Conservation (phyloP, 2,797 vertebrate genomes). For the Tragopan temminckii region DNA sequence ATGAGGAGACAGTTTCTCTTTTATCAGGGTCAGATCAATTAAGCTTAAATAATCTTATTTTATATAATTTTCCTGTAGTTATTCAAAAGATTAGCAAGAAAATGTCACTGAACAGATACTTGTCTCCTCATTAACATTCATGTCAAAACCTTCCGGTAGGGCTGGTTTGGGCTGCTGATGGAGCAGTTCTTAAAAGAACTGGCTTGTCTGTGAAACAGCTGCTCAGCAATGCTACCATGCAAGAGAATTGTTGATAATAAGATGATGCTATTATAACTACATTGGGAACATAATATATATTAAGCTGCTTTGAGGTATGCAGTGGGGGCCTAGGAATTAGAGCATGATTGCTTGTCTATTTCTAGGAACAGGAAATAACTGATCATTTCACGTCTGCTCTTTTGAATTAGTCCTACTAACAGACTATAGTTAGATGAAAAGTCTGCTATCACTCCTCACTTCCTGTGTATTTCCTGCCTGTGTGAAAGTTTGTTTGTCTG, state of each 20-base stretch:
- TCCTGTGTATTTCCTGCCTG: background rate
- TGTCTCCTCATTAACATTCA: slow-evolving; percentile 79
- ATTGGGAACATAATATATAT: slow-evolving; percentile 39
- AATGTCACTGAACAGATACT: slow-evolving; percentile 63
- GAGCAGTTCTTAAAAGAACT: slow-evolving; percentile 81
- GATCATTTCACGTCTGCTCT: background rate
- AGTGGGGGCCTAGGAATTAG: background rate
- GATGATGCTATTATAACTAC: slow-evolving; percentile 64
- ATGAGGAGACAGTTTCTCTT: slow-evolving; percentile 9
- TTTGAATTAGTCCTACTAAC: background rate
- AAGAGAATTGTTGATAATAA: slow-evolving; percentile 74
- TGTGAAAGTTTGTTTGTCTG: background rate
- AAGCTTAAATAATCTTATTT: slow-evolving; percentile 64
- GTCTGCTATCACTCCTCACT: background rate
- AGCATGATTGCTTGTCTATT: background rate
- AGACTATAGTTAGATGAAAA: background rate
- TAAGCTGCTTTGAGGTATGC: slow-evolving; percentile 50
- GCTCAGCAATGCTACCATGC: slow-evolving; percentile 70
- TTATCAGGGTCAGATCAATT: slow-evolving; percentile 51
- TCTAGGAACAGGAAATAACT: background rate
- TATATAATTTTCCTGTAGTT: slow-evolving; percentile 49
- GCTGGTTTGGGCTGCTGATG: slow-evolving; percentile 73
- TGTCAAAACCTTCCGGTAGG: slow-evolving; percentile 60
- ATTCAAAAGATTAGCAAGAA: slow-evolving; percentile 69
- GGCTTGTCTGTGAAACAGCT: slow-evolving; percentile 78